phyloP scores from a whole-genome alignment of 2,797 vertebrate genomes.

The Rhinichthys osculus region DNA sequence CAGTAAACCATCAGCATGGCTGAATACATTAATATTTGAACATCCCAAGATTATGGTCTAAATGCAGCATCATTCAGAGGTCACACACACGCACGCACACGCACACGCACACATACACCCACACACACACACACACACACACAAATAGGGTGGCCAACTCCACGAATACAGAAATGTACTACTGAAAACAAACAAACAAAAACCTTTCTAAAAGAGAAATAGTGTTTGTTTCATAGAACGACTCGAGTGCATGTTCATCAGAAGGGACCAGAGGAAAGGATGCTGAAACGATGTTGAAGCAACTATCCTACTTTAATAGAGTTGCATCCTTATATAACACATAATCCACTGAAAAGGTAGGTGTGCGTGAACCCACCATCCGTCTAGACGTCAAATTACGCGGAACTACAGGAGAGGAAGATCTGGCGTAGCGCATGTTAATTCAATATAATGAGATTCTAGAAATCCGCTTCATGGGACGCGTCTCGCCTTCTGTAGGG shows the following conservation, averaged over 20 bases:
- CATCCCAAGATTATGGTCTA: background rate
- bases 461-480: background rate
- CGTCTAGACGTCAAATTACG: constrained; percentile 25
- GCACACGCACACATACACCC: no score
- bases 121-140: background rate
- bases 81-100: background rate
- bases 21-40: background rate
- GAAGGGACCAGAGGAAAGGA: background rate
- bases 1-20: background rate
- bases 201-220: background rate
- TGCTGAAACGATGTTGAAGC: background rate
- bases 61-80: background rate
- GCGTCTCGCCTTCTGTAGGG: background rate
- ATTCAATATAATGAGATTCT: constrained; percentile 10
- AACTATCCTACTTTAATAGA: background rate
- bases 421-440: background rate
- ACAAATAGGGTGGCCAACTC: no score
- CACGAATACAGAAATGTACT: background rate
- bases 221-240: background rate
- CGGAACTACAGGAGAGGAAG: background rate
- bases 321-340: constrained; percentile 19
- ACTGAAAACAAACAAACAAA: background rate
- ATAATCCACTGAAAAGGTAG: constrained; percentile 20
- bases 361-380: constrained; percentile 11
- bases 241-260: background rate